A percentile compares a stretch with the other conserved stretches of the same genome.
Conservation (phyloP, 2,888 invertebrate genomes). For the Pherbina coryleti region DNA sequence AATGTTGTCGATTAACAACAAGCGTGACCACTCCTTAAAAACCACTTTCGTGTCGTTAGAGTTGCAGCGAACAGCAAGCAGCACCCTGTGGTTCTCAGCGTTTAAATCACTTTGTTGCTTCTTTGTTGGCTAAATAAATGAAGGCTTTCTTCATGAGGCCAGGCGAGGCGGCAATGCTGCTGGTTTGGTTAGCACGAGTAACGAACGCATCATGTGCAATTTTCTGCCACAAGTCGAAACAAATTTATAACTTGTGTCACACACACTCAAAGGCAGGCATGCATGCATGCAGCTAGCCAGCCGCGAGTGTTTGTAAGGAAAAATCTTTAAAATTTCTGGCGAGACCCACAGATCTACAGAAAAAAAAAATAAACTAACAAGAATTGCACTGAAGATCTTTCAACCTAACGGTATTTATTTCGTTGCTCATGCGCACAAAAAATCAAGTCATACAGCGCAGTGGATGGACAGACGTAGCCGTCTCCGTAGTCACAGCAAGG, state of each 20-base stretch:
- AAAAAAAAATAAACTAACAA: background rate
- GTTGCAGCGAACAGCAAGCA: background rate
- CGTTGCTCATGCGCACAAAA: constrained; percentile 31
- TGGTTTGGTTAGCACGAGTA: background rate
- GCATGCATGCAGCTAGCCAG: background rate
- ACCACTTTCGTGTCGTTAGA: constrained; percentile 28
- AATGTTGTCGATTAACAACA: constrained; percentile 5
- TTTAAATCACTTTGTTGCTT: constrained; percentile 11
- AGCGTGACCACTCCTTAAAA: constrained; percentile 28
- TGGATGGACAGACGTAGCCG: background rate
- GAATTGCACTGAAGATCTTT: constrained; percentile 28
- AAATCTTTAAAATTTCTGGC: background rate
- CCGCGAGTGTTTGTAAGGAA: background rate
- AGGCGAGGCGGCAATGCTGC: background rate
- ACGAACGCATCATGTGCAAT: constrained; percentile 13
- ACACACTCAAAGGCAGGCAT: background rate
- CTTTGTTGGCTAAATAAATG: constrained; percentile 22
- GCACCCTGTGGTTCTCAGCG: background rate
- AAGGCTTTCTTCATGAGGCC: constrained; percentile 9
- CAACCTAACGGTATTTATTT: constrained; percentile 36
- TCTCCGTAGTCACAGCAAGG: background rate
- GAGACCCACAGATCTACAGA: background rate
- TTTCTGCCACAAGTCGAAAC: constrained; percentile 32
- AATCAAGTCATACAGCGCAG: background rate
- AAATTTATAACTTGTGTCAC: constrained; percentile 35